Percentiles rank a stretch among this genome's conserved stretches.
These are phyloP conservation scores for Netelia inedita DNA, from an alignment of 2,888 invertebrate species.

Conservation along the genomic window DNA sequence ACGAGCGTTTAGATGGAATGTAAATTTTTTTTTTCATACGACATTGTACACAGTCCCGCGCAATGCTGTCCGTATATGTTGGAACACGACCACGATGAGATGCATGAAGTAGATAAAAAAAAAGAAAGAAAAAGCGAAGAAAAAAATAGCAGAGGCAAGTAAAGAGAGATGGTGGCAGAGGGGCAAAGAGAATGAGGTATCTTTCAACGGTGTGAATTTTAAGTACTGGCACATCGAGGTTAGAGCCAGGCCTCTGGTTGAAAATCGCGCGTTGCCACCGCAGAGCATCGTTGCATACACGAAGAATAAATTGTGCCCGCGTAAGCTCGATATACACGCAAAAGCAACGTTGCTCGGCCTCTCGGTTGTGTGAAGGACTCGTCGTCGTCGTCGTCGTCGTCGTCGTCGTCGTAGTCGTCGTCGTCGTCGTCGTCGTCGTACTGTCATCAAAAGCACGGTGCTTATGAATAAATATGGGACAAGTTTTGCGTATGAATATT, in stretches of 20 bases:
- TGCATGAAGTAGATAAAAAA: constrained; percentile 76
- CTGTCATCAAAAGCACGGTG: constrained; percentile 77
- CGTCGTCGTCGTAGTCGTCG: not conserved
- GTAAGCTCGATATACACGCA: constrained; percentile 73
- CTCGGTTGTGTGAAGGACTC: not conserved
- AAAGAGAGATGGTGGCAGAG: constrained; percentile 29
- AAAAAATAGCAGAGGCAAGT: constrained; percentile 66
- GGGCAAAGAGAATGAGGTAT: constrained; percentile 27
- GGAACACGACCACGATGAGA: constrained; percentile 67
- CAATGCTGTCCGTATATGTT: constrained; percentile 22
- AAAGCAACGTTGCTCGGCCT: constrained; percentile 18
- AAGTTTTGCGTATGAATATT: constrained; percentile 79
- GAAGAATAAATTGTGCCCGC: constrained; percentile 62
- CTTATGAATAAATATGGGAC: constrained; percentile 80
- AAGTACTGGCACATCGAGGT: constrained; percentile 74
- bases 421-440: constrained; percentile 49
- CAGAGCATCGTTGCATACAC: constrained; percentile 54
- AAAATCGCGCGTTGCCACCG: constrained; percentile 62
- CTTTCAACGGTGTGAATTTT: constrained; percentile 73
- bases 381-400: not conserved
- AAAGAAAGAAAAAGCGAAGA: too few relatives aligned
- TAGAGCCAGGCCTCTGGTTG: constrained; percentile 68
- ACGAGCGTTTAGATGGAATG: constrained; percentile 22
- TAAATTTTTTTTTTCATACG: constrained; percentile 26
- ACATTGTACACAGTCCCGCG: constrained; percentile 14